A percentile compares a stretch with the other conserved stretches of the same genome.
These are phyloP conservation scores for Papilio xuthus DNA, from an alignment of 1,140 invertebrate species.

Conservation along the genomic window DNA sequence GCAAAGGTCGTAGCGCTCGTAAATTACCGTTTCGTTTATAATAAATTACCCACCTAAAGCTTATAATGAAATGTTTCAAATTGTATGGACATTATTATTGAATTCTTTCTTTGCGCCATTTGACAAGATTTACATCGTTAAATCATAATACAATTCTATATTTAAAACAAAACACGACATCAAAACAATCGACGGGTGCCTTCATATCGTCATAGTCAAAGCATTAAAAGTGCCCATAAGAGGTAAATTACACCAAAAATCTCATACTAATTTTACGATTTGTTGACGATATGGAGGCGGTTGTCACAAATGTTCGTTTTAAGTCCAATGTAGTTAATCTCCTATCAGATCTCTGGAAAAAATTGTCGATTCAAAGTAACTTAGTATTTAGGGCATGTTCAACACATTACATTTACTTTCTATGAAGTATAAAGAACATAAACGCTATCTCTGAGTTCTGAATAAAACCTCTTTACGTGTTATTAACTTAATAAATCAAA, in stretches of 20 bases:
- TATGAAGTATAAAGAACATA: background rate
- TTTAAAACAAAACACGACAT: too few species aligned
- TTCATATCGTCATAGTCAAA: too few species aligned
- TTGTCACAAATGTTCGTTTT: too few species aligned
- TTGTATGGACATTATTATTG: slow-evolving; percentile 29
- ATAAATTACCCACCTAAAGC: slow-evolving; percentile 35
- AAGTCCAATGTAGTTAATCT: too few species aligned
- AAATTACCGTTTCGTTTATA: slow-evolving; percentile 37
- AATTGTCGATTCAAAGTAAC: too few species aligned
- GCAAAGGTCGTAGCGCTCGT: slow-evolving; percentile 48
- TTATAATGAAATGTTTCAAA: slow-evolving; percentile 32
- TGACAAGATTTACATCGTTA: background rate
- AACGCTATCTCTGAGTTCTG: too few species aligned
- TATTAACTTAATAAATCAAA: slow-evolving; percentile 26
- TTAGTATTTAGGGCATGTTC: background rate
- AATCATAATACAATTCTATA: background rate
- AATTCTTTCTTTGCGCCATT: background rate
- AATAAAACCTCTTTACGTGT: background rate
- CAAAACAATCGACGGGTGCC: too few species aligned
- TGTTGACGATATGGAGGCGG: too few species aligned
- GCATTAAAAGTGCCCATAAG: too few species aligned
- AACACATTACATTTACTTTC: background rate
- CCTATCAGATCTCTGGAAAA: too few species aligned
- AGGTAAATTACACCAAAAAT: too few species aligned
- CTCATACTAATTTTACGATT: too few species aligned